A percentile compares a stretch with the other conserved stretches of the same genome.
Conservation (phyloP, 2,888 invertebrate genomes). For the Hemicrepidius hirtus region DNA sequence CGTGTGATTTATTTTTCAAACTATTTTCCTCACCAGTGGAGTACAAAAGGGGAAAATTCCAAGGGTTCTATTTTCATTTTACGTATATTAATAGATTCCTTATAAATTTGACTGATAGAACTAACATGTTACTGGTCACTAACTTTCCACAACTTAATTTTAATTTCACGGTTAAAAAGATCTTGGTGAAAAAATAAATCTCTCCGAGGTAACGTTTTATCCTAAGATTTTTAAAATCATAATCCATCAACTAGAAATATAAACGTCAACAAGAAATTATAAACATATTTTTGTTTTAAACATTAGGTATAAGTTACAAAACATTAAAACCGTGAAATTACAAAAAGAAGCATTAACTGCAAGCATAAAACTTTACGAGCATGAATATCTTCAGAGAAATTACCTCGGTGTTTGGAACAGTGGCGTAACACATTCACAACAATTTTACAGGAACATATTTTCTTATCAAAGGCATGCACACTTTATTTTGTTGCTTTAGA, state of each 20-base stretch:
- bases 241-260: conserved; percentile 36
- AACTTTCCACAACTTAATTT: background rate
- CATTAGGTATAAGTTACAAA: conserved; percentile 34
- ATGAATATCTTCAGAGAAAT: conserved; percentile 29
- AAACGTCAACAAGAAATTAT: conserved; percentile 39
- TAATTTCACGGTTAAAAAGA: background rate
- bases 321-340: conserved; percentile 38
- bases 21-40: no score
- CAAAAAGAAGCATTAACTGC: conserved; percentile 21
- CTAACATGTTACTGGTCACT: no score
- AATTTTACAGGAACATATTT: no score
- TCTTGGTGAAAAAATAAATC: background rate
- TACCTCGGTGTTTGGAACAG: conserved; percentile 12
- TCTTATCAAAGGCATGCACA: no score
- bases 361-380: conserved; percentile 36
- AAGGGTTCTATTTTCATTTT: no score
- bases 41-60: no score
- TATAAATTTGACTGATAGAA: no score
- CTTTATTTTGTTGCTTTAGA: no score
- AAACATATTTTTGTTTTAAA: conserved; percentile 34
- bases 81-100: no score
- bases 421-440: background rate
- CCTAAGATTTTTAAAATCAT: conserved; percentile 26
- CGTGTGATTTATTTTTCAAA: no score
- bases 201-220: background rate